Conservation (phyloP, 2,113 vertebrate genomes). For the Mustelus asterias region DNA sequence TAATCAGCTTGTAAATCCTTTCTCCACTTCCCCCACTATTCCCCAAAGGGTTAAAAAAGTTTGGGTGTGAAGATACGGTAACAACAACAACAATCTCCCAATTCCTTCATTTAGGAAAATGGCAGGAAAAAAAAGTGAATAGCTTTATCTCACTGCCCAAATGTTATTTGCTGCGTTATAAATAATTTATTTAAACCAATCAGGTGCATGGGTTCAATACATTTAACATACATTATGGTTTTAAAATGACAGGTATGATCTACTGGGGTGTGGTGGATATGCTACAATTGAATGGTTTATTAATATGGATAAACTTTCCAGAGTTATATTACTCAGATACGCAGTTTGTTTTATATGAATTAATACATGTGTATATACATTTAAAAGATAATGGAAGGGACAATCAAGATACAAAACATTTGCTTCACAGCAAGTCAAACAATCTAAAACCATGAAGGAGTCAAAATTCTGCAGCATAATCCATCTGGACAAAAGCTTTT, state of each 20-base stretch:
- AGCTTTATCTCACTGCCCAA: background rate
- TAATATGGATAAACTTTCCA: background rate
- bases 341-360: background rate
- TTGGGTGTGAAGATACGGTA: too few species aligned
- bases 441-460: conserved; percentile 48
- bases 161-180: background rate
- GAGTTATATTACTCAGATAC: background rate
- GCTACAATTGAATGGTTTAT: background rate
- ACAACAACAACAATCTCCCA: too few species aligned
- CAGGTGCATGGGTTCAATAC: background rate
- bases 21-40: too few species aligned
- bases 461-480: conserved; percentile 47
- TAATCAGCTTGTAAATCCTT: too few species aligned
- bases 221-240: background rate
- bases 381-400: background rate
- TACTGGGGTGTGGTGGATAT: background rate
- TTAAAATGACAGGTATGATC: background rate
- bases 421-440: conserved; percentile 19
- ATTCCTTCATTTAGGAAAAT: background rate
- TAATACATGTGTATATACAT: background rate
- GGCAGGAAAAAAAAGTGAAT: background rate
- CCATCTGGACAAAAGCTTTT: conserved; percentile 50
- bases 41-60: too few species aligned
- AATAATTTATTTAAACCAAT: background rate
- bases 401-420: background rate